Evolutionary conservation across 2,113 vertebrate species (phyloP).

Genomic region (Benitochromis conjunctus): DNA sequence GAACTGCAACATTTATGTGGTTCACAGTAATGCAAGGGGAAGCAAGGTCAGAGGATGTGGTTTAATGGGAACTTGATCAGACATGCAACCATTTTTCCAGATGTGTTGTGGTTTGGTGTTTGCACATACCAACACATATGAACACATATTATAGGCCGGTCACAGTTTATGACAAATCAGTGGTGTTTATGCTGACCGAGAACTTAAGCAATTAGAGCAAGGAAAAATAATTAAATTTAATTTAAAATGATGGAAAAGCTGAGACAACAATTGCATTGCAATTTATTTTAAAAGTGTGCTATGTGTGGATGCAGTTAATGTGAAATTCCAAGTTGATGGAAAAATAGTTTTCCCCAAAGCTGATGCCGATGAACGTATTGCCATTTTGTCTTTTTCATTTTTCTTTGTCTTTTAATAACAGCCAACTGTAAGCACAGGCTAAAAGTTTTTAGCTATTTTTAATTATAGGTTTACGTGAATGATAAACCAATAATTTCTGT

Average conservation of each 20-base stretch:
- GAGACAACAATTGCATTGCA: background rate
- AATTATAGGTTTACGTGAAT: background rate
- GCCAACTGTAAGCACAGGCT: background rate
- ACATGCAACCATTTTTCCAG: background rate
- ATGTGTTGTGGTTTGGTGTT: background rate
- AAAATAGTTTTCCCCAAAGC: background rate
- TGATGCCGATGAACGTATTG: background rate
- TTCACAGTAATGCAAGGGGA: background rate
- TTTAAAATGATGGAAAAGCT: background rate
- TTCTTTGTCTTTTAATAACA: background rate
- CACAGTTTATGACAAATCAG: background rate
- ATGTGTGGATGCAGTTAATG: background rate
- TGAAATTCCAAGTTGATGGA: background rate
- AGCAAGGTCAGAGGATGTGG: background rate
- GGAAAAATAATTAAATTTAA: background rate
- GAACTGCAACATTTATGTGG: background rate
- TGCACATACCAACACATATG: background rate
- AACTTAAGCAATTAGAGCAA: background rate
- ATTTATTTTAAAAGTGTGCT: background rate
- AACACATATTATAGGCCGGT: background rate
- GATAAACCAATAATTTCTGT: background rate
- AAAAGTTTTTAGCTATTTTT: rapidly evolving
- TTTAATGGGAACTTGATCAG: background rate
- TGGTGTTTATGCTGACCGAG: background rate
- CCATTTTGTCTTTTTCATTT: background rate